These are phyloP conservation scores for Petrocephalus sullivani DNA, from an alignment of 2,797 vertebrate genomes.

Conservation along the genomic window DNA sequence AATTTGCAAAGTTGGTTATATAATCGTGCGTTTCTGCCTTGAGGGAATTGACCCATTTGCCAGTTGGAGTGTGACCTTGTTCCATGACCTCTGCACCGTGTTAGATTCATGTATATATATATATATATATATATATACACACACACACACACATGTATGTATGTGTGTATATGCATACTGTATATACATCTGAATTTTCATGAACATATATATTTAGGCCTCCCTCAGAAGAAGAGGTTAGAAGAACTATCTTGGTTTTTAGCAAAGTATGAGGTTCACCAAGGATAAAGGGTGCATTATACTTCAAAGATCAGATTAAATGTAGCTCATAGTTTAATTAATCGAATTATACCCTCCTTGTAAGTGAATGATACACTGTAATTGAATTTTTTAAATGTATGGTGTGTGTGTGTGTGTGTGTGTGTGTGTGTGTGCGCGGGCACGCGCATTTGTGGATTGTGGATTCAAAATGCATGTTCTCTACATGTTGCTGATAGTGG, in stretches of 20 bases:
- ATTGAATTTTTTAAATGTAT: not conserved
- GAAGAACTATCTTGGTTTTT: not conserved
- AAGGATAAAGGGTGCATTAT: not conserved
- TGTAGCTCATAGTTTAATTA: not conserved
- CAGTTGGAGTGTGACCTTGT: slow-evolving; percentile 53
- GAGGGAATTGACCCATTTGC: slow-evolving; percentile 49
- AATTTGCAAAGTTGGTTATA: not conserved
- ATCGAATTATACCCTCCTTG: not conserved
- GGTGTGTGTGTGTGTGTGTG: not conserved
- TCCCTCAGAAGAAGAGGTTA: not conserved
- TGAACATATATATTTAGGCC: not conserved
- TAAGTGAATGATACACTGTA: not conserved
- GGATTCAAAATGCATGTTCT: not conserved
- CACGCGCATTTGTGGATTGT: not conserved
- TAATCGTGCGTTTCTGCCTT: not conserved
- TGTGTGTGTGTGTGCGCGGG: not conserved
- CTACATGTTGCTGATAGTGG: not conserved
- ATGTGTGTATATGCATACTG: not conserved
- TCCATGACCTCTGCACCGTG: slow-evolving; percentile 45
- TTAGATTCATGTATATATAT: slow-evolving; percentile 33
- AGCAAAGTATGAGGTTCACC: not conserved
- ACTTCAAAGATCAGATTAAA: not conserved
- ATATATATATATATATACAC: too few relatives aligned
- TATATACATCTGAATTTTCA: not conserved
- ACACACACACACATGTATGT: too few relatives aligned